These are phyloP conservation scores for Trigoniulus corallinus DNA, from an alignment of 1,140 invertebrate species.

Conservation along the genomic window DNA sequence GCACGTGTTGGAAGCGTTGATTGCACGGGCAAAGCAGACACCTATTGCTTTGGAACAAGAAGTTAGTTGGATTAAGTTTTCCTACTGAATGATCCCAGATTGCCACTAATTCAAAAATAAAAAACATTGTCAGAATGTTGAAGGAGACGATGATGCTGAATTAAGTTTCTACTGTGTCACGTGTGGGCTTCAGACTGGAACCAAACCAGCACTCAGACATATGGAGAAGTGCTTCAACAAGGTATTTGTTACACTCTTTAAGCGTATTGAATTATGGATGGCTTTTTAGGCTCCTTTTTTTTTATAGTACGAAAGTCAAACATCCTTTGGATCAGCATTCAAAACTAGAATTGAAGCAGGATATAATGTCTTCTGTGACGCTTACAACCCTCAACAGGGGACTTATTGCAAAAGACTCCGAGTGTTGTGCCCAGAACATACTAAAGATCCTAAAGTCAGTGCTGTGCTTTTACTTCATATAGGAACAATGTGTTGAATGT, in stretches of 20 bases:
- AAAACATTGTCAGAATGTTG: conserved; percentile 25
- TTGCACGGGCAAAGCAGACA: conserved; percentile 50
- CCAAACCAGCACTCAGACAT: conserved; percentile 28
- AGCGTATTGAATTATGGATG: conserved; percentile 3
- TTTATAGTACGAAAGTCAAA: conserved; percentile 79
- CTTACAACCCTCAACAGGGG: conserved; percentile 69
- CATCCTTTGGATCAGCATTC: conserved; percentile 86
- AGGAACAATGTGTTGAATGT: neutral
- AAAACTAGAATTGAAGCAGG: conserved; percentile 79
- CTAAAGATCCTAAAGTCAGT: conserved; percentile 85
- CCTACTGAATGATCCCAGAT: neutral
- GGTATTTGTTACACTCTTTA: conserved; percentile 23
- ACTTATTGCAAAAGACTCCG: conserved; percentile 93
- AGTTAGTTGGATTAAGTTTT: conserved; percentile 11
- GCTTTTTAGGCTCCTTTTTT: conserved; percentile 10
- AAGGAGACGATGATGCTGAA: conserved; percentile 55
- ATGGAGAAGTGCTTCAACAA: conserved; percentile 85
- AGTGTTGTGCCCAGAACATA: conserved; percentile 94
- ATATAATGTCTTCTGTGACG: conserved; percentile 95
- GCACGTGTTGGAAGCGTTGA: conserved; percentile 57
- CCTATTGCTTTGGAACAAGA: conserved; percentile 39
- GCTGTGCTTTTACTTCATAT: conserved; percentile 18
- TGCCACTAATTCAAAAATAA: neutral
- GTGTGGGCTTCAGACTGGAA: conserved; percentile 84
- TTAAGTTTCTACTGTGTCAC: conserved; percentile 84